These are phyloP conservation scores for Dendrolimus punctatus DNA, from an alignment of 1,140 invertebrate species.

Conservation along the genomic window DNA sequence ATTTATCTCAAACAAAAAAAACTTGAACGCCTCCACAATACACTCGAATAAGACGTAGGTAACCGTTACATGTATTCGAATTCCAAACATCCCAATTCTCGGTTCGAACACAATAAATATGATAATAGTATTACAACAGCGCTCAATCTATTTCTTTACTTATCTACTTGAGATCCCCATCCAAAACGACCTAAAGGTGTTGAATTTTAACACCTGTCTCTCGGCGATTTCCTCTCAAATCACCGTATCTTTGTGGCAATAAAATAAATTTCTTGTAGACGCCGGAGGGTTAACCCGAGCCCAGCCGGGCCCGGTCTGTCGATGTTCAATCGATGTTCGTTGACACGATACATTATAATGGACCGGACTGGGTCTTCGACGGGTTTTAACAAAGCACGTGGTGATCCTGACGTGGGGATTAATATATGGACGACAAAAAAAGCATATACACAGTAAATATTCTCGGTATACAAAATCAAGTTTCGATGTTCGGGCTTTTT, in stretches of 20 bases:
- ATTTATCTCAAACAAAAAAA: constrained; percentile 31
- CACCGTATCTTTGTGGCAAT: constrained; percentile 64
- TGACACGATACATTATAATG: constrained; percentile 69
- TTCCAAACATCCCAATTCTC: constrained; percentile 31
- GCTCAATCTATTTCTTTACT: constrained; percentile 56
- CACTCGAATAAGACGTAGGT: constrained; percentile 33
- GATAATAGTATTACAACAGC: constrained; percentile 42
- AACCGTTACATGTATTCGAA: constrained; percentile 31
- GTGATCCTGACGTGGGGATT: constrained; percentile 63
- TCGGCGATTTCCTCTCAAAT: constrained; percentile 61
- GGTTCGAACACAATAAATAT: constrained; percentile 48
- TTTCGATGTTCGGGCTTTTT: constrained; percentile 35
- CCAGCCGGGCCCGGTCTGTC: constrained; percentile 37
- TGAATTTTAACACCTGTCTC: constrained; percentile 69
- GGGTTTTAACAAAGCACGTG: constrained; percentile 62
- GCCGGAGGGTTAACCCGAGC: constrained; percentile 55
- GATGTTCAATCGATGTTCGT: constrained; percentile 63
- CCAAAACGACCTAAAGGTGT: constrained; percentile 60
- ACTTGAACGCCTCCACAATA: constrained; percentile 30
- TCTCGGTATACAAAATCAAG: constrained; percentile 44
- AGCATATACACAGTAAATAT: constrained; percentile 35
- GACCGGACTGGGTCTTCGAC: constrained; percentile 48
- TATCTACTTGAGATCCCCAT: constrained; percentile 42
- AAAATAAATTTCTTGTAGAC: constrained; percentile 68
- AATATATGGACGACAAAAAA: constrained; percentile 58